Evolutionary conservation across 1,140 invertebrate species (phyloP).

Genomic region (Aphelinus certus): DNA sequence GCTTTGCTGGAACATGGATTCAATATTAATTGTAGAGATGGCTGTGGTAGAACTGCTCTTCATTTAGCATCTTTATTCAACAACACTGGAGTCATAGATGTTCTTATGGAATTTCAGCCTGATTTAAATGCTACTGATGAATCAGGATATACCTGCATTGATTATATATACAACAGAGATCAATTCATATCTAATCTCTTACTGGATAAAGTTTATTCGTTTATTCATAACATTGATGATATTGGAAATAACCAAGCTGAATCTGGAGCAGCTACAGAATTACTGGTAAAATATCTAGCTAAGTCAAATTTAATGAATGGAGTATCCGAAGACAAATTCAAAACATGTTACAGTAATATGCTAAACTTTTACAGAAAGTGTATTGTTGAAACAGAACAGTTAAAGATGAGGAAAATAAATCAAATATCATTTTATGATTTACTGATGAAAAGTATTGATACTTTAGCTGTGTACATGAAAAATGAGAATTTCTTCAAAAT

Average conservation of each 20-base stretch:
- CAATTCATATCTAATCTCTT: neutral
- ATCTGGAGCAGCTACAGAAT: neutral
- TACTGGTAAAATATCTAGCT: neutral
- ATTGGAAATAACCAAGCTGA: neutral
- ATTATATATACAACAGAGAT: neutral
- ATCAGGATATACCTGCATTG: slow-evolving; percentile 1
- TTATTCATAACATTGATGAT: neutral
- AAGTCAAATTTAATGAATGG: neutral
- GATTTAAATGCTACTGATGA: slow-evolving; percentile 1
- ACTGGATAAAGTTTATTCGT: slow-evolving; percentile 1
- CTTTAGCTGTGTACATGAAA: neutral
- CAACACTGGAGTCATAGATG: slow-evolving; percentile 1
- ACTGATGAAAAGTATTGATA: slow-evolving; percentile 1
- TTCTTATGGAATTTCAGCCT: slow-evolving; percentile 4
- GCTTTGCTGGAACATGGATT: slow-evolving; percentile 5
- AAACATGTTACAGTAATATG: neutral
- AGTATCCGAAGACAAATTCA: neutral
- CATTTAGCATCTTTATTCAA: slow-evolving; percentile 14
- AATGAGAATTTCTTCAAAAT: neutral
- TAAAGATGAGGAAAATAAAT: neutral
- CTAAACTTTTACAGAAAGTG: neutral
- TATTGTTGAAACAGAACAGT: neutral
- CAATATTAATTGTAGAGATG: slow-evolving; percentile 11
- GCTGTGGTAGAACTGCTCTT: slow-evolving; percentile 16
- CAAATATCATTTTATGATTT: neutral